Base-by-base conservation (phyloP, 2,113 vertebrate species). In the Corapipo altera region DNA sequence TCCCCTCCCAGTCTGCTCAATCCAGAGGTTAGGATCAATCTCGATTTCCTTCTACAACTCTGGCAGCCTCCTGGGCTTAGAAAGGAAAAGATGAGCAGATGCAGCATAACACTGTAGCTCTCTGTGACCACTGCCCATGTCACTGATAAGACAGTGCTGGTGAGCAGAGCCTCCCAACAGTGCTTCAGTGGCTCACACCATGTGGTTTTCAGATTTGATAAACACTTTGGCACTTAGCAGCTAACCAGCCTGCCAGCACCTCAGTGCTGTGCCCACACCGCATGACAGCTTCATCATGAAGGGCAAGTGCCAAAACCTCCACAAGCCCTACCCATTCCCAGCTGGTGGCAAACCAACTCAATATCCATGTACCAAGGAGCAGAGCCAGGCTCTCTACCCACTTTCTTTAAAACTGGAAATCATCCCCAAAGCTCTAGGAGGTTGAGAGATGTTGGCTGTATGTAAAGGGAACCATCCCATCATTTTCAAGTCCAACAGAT, bases 81-180 rank as follows among this genome's bases (percentile, higher is more conserved):
- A 7, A 76, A 14, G 19, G 33, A 39, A 55, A 27, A 64, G 41
- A 46, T 0, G 0, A 51, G 41, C 14, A 75, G 55, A 19, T 7
- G 39, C 33, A 85, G 48, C 30, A 8, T 7, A 78, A 8, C 30
- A 16, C 5, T 2, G n/a, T 3, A 86, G 46, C 46, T 46, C 43
- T 35, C 51, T 0, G 0, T 62, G 64, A 76, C 24, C 0, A 1
- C 44, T 2, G 2, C 7, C 39, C 2, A 0, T 8, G 3, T 2
- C n/a, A 21, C 33, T 64, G 48, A 37, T 0, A 5, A 41, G 74
- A 15, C 30, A 23, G 71, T 1, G 73, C 69, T 46, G 57, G 23
- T 11, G 57, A 86, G 76, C 83, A 61, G 43, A 66, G 58, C 26
- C 71, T 55, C 72, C 44, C 84, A 55, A 57, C 69, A 77, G 64